Evolutionary conservation across 2,113 vertebrate species (phyloP).

Genomic region (Cephalopholis sonnerati): DNA sequence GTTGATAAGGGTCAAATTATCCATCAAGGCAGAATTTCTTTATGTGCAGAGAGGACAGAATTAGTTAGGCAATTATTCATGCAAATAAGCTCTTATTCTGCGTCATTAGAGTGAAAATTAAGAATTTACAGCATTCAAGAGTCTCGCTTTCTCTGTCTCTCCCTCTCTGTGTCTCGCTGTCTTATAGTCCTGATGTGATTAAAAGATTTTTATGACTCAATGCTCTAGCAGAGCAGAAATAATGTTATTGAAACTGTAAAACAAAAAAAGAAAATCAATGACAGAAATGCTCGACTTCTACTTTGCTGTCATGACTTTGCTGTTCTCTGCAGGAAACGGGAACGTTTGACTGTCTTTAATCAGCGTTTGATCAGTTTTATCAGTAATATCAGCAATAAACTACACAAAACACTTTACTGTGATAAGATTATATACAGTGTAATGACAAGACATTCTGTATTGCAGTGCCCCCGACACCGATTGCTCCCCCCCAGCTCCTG

Average conservation of each 20-base stretch:
- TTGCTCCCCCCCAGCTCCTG: constrained; percentile 93
- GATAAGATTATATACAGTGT: background rate
- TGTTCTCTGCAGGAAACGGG: constrained; percentile 14
- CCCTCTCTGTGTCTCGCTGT: constrained; percentile 28
- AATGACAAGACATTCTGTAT: background rate
- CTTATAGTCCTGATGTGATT: constrained; percentile 58
- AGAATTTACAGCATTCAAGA: constrained; percentile 50
- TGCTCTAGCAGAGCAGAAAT: constrained; percentile 56
- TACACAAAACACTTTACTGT: background rate
- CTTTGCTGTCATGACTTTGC: constrained; percentile 26
- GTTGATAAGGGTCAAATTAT: constrained; percentile 60
- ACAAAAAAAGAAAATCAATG: constrained; percentile 48
- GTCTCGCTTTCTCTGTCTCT: constrained; percentile 29
- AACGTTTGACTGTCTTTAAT: constrained; percentile 1
- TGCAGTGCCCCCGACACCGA: constrained; percentile 94
- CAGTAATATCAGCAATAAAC: background rate
- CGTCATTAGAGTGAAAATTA: constrained; percentile 62
- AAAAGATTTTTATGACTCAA: constrained; percentile 63
- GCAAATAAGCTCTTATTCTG: constrained; percentile 69
- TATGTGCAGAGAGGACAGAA: constrained; percentile 51
- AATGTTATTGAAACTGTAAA: constrained; percentile 56
- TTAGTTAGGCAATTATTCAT: constrained; percentile 70
- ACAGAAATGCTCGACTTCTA: constrained; percentile 47
- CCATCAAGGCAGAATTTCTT: constrained; percentile 46
- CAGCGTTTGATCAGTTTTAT: background rate